These are phyloP conservation scores for Cantharis nigra DNA, from an alignment of 2,888 invertebrate species.

Conservation along the genomic window DNA sequence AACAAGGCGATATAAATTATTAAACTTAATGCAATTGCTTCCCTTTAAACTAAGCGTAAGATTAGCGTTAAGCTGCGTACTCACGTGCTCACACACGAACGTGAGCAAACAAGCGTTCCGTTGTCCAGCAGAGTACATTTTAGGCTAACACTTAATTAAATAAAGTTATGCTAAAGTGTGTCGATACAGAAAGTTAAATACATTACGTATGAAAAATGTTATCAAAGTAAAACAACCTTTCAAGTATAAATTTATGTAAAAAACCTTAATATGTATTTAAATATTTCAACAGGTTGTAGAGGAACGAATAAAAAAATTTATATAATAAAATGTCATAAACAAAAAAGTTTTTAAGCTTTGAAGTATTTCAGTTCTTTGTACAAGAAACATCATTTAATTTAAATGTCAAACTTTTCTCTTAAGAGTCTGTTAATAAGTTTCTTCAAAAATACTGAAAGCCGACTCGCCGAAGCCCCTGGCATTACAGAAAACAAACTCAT, in stretches of 20 bases:
- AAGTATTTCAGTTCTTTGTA: slow-evolving; percentile 5
- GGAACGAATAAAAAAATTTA: neutral
- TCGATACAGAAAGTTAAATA: neutral
- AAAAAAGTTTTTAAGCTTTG: slow-evolving; percentile 7
- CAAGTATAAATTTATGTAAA: neutral
- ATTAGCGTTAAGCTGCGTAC: neutral
- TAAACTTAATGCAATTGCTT: neutral
- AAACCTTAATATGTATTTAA: neutral
- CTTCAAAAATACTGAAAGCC: slow-evolving; percentile 7
- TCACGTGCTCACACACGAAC: neutral
- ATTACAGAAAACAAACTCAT: slow-evolving; percentile 14
- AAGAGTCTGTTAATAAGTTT: slow-evolving; percentile 17
- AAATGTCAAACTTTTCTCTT: slow-evolving; percentile 18
- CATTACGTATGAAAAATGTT: neutral
- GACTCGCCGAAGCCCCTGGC: neutral
- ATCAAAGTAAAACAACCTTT: neutral
- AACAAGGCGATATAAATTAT: neutral
- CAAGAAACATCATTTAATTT: slow-evolving; percentile 13
- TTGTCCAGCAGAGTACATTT: too few species aligned
- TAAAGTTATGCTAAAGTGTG: too few species aligned
- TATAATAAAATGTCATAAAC: neutral
- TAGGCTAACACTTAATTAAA: too few species aligned
- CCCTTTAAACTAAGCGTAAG: too few species aligned
- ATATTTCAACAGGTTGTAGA: neutral
- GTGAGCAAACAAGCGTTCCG: neutral